phyloP scores from a whole-genome alignment of 2,797 vertebrate genomes.

The Tokudaia muenninki region DNA sequence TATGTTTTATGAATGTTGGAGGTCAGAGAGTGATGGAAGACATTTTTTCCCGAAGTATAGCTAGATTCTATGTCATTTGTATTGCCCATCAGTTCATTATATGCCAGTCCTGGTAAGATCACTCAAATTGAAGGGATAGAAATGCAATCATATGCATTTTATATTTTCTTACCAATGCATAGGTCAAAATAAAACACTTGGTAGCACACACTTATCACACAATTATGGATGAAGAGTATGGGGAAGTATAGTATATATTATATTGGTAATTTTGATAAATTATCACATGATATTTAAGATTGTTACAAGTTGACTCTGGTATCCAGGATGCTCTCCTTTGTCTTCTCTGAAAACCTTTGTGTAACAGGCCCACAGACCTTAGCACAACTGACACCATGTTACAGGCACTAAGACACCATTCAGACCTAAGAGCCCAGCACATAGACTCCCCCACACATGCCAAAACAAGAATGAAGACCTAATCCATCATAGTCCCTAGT shows the following conservation, averaged over 20 bases:
- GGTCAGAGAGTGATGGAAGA: neutral
- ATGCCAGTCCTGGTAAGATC: neutral
- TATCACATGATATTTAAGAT: neutral
- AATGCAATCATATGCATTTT: neutral
- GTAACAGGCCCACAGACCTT: neutral
- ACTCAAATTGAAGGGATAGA: neutral
- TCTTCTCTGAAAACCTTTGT: neutral
- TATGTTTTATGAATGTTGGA: neutral
- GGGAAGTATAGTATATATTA: neutral
- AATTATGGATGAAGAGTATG: neutral
- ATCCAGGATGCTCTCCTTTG: neutral
- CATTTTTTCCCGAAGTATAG: constrained; percentile 1
- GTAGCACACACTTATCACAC: neutral
- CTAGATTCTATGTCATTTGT: constrained; percentile 27
- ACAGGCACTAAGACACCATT: neutral
- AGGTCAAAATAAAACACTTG: neutral
- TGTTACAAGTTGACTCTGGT: neutral
- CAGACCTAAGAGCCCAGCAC: neutral
- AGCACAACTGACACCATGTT: neutral
- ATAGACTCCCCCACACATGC: neutral
- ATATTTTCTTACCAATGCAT: neutral
- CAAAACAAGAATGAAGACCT: neutral
- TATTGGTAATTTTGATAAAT: neutral
- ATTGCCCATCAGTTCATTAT: neutral
- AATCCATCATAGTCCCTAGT: neutral